These are phyloP conservation scores for Ophioninae sp. DNA, from an alignment of 2,888 invertebrate genomes.

Conservation along the genomic window DNA sequence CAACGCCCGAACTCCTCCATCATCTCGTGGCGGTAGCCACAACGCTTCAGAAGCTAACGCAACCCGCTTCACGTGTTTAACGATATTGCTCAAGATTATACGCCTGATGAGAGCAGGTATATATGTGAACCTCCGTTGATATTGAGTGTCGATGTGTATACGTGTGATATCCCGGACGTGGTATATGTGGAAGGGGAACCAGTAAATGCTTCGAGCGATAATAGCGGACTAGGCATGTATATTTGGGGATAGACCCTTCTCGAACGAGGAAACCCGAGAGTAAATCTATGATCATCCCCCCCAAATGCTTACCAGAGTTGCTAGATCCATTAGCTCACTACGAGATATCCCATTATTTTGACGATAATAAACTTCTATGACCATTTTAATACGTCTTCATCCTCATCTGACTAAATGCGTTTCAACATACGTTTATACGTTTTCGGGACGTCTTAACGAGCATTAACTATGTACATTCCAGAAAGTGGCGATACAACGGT, in stretches of 20 bases:
- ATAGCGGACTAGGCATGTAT: conserved; percentile 29
- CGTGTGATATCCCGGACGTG: conserved; percentile 34
- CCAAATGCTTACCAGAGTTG: conserved; percentile 51
- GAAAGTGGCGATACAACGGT: too few relatives aligned
- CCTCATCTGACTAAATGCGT: not conserved
- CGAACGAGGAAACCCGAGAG: conserved; percentile 29
- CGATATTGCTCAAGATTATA: conserved; percentile 63
- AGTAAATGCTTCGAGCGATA: conserved; percentile 54
- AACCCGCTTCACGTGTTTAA: conserved; percentile 57
- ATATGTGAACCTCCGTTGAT: conserved; percentile 40
- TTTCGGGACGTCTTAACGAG: not conserved
- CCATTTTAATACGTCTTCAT: conserved; percentile 19
- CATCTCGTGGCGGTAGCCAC: conserved; percentile 34
- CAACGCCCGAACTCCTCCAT: conserved; percentile 33
- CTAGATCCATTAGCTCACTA: conserved; percentile 60
- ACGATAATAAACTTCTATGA: conserved; percentile 27
- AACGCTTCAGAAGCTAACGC: conserved; percentile 33
- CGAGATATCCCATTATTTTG: conserved; percentile 32
- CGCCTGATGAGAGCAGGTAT: conserved; percentile 39
- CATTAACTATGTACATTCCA: not conserved
- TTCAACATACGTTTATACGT: not conserved
- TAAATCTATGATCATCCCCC: conserved; percentile 35
- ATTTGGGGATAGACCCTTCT: conserved; percentile 7
- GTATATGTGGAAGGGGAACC: conserved; percentile 24
- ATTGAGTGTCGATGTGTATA: conserved; percentile 40